Percentiles rank a stretch among this genome's conserved stretches.
Evolutionary conservation across 2,888 invertebrate species (phyloP).

Genomic region (Mechanitis mazaeus): DNA sequence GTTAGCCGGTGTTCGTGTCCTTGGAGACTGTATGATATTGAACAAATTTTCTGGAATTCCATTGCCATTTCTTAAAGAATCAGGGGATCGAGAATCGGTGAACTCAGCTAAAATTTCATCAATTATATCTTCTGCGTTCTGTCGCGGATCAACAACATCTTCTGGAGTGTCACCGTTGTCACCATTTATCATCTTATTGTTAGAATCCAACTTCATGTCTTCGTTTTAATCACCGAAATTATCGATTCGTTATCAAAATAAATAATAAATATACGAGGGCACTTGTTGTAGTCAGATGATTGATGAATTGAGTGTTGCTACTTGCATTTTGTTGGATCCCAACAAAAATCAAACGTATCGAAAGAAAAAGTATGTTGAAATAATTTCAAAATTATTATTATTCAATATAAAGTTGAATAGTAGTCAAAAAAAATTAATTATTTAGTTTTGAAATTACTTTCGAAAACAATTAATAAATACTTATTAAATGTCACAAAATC

Average conservation of each 20-base stretch:
- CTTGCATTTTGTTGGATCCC: not conserved
- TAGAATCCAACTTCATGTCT: constrained; percentile 72
- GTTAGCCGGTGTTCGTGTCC: constrained; percentile 67
- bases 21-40: constrained; percentile 65
- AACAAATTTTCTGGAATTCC: constrained; percentile 60
- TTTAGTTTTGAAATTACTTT: not conserved
- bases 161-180: constrained; percentile 65
- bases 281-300: constrained; percentile 58
- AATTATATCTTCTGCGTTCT: constrained; percentile 70
- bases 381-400: too few relatives aligned
- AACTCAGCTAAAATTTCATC: constrained; percentile 72
- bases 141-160: constrained; percentile 63
- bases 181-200: constrained; percentile 69
- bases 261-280: constrained; percentile 47
- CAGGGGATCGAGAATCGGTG: constrained; percentile 60
- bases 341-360: not conserved
- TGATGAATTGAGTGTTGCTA: constrained; percentile 49
- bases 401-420: too few relatives aligned
- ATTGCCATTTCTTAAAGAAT: constrained; percentile 52
- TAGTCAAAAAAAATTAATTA: too few relatives aligned
- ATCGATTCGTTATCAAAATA: constrained; percentile 58
- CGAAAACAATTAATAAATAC: not conserved
- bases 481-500: constrained; percentile 46
- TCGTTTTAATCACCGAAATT: constrained; percentile 33
- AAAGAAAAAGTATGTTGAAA: not conserved